Evolutionary conservation across 2,797 vertebrate genomes (phyloP).

Genomic region (Bradypus variegatus): DNA sequence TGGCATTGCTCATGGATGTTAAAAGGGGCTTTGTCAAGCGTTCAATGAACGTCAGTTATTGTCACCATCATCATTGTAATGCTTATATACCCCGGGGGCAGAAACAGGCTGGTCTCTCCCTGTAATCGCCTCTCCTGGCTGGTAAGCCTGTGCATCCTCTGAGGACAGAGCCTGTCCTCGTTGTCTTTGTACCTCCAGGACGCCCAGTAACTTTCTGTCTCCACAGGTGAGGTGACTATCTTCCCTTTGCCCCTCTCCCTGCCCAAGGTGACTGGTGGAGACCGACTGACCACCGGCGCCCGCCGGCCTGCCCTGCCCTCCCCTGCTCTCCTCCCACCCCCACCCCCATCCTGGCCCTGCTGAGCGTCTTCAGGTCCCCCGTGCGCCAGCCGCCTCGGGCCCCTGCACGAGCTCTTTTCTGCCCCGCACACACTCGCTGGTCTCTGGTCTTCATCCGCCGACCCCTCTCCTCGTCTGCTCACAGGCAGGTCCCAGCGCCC

Average conservation of each 20-base stretch:
- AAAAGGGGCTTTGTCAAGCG: no score
- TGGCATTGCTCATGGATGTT: background rate
- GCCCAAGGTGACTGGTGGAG: no score
- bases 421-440: no score
- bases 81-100: no score
- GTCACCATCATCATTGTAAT: fast-evolving
- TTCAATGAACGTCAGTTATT: no score
- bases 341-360: no score
- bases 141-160: background rate
- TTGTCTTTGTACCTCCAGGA: background rate
- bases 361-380: background rate
- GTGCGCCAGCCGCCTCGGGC: no score
- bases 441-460: background rate
- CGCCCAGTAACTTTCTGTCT: no score
- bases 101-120: background rate
- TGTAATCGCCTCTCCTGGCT: no score
- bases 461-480: background rate
- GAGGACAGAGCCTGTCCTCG: background rate
- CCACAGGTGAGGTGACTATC: background rate
- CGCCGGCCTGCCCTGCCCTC: background rate
- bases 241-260: no score
- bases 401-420: background rate
- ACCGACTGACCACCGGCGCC: background rate
- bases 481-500: no score
- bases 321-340: no score